phyloP scores from a whole-genome alignment of 1,140 invertebrate species.

The Stenopsyche tienmushanensis region DNA sequence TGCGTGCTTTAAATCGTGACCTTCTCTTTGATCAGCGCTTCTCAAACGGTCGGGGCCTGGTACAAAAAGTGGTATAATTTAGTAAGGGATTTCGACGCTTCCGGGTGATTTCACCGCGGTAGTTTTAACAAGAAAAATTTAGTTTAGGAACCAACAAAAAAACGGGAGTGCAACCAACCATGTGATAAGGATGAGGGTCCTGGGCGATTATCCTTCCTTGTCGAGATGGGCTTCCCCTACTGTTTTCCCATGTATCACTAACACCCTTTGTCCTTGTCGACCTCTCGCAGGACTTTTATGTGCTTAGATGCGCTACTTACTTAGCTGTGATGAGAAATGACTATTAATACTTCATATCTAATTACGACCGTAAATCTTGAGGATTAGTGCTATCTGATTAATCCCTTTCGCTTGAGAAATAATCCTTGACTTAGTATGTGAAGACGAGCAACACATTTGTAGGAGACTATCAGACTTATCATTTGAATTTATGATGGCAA shows the following conservation, averaged over 20 bases:
- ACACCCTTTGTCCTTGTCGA: conserved; percentile 4
- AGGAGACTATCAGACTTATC: too few relatives aligned
- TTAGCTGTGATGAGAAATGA: not conserved
- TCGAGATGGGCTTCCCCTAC: conserved; percentile 25
- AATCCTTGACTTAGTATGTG: too few relatives aligned
- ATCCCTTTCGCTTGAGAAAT: not conserved
- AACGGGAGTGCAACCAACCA: conserved; percentile 18
- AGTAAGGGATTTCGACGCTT: not conserved
- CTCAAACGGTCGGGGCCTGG: not conserved
- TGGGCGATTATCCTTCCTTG: conserved; percentile 31
- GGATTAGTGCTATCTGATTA: not conserved
- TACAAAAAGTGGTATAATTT: too few relatives aligned
- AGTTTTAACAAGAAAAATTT: not conserved
- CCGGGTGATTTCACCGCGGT: conserved; percentile 21
- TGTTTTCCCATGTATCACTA: conserved; percentile 12
- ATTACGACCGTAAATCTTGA: conserved; percentile 1
- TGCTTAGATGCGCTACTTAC: not conserved
- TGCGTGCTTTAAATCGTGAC: too few relatives aligned
- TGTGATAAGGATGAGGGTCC: conserved; percentile 37
- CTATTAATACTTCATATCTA: conserved; percentile 9
- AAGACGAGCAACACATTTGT: too few relatives aligned
- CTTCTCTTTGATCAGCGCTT: not conserved
- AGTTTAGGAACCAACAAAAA: conserved; percentile 15
- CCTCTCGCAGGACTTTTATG: not conserved
- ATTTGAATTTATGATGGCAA: too few relatives aligned